Base-by-base conservation (phyloP, 2,113 vertebrate species). In the Cephalopholis sonnerati region DNA sequence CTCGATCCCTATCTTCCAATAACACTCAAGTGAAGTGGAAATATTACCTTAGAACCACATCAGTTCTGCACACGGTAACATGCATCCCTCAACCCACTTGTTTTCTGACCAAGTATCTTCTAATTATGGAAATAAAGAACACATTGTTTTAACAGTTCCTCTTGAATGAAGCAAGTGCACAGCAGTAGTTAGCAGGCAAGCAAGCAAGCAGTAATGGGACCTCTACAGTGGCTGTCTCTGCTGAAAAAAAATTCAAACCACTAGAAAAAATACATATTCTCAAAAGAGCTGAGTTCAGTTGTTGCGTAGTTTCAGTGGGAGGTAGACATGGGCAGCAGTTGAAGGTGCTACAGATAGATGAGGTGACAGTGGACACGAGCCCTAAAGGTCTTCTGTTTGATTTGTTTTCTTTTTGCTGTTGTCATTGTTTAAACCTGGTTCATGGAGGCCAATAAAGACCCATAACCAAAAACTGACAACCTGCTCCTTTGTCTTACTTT, bases 371-470 rank as follows among this genome's bases (percentile, higher is more conserved):
- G 50, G 68, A 71, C 51, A 77, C 17, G 5, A 82, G 55, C 71
- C 70, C 70, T 58, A 32, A 73, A 58, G 2, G 1, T 57, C 41
- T 78, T 53, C 66, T 62, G 57, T 70, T 83, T 73, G 0, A 32
- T 77, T 82, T 10, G 2, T 63, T 41, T 79, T 68, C 15, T 73
- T 87, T 77, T 85, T 86, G 77, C 81, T 88, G 63, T 90, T 85
- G 87, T 91, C 86, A 91, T 91, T 91, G 81, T 92, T 90, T 86
- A 73, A 89, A 87, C 71, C 79, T 89, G 78, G 82, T 84, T 87
- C 46, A 78, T 87, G 72, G 78, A 91, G 77, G 85, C 84, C 74
- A 92, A 91, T 93, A 92, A 93, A 92, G 81, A 91, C 82, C 82
- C 84, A 75, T 87, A 89, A 90, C 67, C 78, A 80, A 77, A 83